Base-by-base conservation (phyloP, 2,888 invertebrate genomes). In the Callimorpha dominula region DNA sequence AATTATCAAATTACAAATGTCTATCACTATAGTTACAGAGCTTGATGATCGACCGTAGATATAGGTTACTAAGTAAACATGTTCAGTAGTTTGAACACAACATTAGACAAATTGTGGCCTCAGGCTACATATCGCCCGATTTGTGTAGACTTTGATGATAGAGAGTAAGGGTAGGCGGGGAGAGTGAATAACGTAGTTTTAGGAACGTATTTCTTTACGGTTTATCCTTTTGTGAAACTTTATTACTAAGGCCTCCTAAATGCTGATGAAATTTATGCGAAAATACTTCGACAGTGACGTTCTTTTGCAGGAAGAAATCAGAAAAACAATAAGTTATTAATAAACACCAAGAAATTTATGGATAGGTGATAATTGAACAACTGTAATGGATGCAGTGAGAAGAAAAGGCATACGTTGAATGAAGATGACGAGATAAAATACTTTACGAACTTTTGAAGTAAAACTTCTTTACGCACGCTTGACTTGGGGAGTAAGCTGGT, bases 21-120 rank as follows among this genome's bases (percentile, higher is more conserved):
- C 42, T 12, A 50, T 74, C 42, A 71, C 40, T 70, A 64, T 62
- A 66, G 43, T 54, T 42, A 73, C 63, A 71, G 17, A 73, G 68
- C 72, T 78, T 20, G 49, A 71, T 70, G 71, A 77, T 79, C 79
- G 73, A 52, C 60, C 14, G 72, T 66, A 49, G 65, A 43, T 31
- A 68, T 74, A 46, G 70, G 73, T 80, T 78, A 74, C 76, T 77
- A 75, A 70, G 77, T 74, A 78, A 82, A 81, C 80, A 85, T 70
- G 80, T 81, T 81, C 83, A 81, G 79, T 83, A 79, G 86, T 84
- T 84, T 69, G 54, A 71, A 65, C 71, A 68, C 69, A 74, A 74
- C 90, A 90, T 89, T 89, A 90, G 85, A 84, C 85, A 86, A 85
- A 85, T 85, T 86, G 81, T 78, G n/a, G 75, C 84, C 83, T 9